These are phyloP conservation scores for Onchidella celtica DNA, from an alignment of 2,888 invertebrate species.

Conservation along the genomic window DNA sequence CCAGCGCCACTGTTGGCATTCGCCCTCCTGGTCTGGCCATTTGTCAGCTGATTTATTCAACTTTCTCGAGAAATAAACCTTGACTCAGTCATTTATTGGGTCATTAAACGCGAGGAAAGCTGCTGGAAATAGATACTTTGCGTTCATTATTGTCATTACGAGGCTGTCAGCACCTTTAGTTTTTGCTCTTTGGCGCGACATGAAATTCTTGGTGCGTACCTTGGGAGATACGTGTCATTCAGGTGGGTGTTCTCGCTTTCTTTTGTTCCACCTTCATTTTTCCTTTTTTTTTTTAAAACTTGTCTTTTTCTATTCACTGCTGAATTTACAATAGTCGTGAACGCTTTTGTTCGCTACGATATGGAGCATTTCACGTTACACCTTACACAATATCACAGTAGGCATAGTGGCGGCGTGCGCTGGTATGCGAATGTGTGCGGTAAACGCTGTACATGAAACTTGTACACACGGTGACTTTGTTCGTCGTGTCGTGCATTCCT, in stretches of 20 bases:
- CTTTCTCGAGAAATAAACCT: background rate
- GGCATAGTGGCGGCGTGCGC: too few relatives aligned
- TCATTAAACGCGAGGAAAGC: background rate
- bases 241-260: background rate
- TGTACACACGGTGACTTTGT: too few relatives aligned
- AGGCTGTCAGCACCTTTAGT: conserved; percentile 6
- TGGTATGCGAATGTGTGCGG: too few relatives aligned
- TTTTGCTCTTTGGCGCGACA: background rate
- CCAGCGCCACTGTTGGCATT: conserved; percentile 29
- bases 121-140: background rate
- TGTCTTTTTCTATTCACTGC: background rate
- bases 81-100: background rate
- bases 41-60: conserved; percentile 10
- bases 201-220: background rate
- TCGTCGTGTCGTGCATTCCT: too few relatives aligned
- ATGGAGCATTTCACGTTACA: too few relatives aligned
- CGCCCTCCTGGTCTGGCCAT: background rate
- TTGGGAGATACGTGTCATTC: background rate
- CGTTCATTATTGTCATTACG: conserved; percentile 13
- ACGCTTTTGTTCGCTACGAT: too few relatives aligned
- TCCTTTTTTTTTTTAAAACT: background rate
- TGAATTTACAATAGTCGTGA: too few relatives aligned
- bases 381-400: too few relatives aligned
- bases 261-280: background rate
- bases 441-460: too few relatives aligned